phyloP scores from a whole-genome alignment of 2,113 vertebrate genomes.

The Orthonyx spaldingii region DNA sequence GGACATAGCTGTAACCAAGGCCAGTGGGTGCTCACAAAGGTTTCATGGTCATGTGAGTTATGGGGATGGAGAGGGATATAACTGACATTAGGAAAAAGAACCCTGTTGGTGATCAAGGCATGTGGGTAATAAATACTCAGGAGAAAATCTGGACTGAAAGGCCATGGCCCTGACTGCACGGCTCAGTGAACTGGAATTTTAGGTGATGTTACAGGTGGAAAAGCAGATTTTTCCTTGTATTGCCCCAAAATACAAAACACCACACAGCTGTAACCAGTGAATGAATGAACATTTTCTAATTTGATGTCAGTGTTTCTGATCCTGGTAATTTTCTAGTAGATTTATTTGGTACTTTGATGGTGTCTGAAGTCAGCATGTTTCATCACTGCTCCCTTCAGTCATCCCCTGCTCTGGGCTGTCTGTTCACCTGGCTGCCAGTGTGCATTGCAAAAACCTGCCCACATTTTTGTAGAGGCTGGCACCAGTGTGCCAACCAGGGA shows the following conservation, averaged over 20 bases:
- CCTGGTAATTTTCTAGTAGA: background rate
- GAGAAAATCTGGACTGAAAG: background rate
- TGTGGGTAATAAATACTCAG: background rate
- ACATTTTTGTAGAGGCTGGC: conserved; percentile 36
- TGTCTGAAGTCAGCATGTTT: background rate
- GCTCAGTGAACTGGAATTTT: background rate
- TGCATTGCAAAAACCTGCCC: background rate
- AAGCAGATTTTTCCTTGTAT: background rate
- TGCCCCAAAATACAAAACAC: background rate
- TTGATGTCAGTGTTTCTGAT: background rate
- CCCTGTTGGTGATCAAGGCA: background rate
- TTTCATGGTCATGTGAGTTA: conserved; percentile 16
- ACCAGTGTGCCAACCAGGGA: conserved; percentile 8
- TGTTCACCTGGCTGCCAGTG: background rate
- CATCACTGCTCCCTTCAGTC: background rate
- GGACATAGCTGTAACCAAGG: background rate
- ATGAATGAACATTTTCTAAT: background rate
- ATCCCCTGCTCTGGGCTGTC: background rate
- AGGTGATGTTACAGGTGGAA: background rate
- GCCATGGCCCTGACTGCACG: background rate
- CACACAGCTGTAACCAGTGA: background rate
- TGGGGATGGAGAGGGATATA: background rate
- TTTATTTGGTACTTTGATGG: background rate
- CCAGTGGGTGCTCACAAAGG: background rate
- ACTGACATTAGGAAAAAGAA: conserved; percentile 5